phyloP scores from a whole-genome alignment of 2,113 vertebrate genomes.

The Cyanistes caeruleus region DNA sequence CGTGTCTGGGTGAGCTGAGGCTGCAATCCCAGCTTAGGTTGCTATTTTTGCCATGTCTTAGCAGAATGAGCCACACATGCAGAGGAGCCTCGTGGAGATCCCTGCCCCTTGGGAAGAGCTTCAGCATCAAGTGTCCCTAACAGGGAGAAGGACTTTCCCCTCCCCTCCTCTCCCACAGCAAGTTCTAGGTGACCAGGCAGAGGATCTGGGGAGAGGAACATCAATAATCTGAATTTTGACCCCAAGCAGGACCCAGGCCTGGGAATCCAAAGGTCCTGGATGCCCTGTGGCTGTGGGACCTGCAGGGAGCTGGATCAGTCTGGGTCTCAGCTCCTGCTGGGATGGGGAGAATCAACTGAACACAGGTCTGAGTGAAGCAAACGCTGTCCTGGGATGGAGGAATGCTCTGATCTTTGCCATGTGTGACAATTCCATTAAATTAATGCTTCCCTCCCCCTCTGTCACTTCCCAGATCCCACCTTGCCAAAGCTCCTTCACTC shows the following conservation, averaged over 20 bases:
- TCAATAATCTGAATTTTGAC: neutral
- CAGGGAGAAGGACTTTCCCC: neutral
- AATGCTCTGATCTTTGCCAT: neutral
- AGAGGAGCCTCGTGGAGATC: neutral
- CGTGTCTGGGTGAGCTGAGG: neutral
- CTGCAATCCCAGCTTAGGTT: slow-evolving; percentile 62
- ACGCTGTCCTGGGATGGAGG: accelerated
- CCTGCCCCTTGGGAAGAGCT: neutral
- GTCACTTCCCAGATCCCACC: neutral
- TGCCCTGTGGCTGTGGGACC: neutral
- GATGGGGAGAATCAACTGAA: neutral
- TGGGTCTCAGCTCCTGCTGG: neutral
- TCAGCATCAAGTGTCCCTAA: neutral
- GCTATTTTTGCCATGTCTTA: slow-evolving; percentile 71
- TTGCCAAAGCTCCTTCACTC: neutral
- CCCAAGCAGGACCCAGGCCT: neutral
- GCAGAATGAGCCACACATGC: neutral
- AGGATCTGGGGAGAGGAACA: neutral
- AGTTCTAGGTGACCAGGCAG: neutral
- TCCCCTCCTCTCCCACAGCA: neutral
- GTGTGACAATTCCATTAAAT: neutral
- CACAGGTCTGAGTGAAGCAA: accelerated
- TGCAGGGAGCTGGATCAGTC: neutral
- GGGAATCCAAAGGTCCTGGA: neutral
- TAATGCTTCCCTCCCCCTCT: neutral